phyloP scores from a whole-genome alignment of 1,140 invertebrate genomes.

The Ceratina japonica region DNA sequence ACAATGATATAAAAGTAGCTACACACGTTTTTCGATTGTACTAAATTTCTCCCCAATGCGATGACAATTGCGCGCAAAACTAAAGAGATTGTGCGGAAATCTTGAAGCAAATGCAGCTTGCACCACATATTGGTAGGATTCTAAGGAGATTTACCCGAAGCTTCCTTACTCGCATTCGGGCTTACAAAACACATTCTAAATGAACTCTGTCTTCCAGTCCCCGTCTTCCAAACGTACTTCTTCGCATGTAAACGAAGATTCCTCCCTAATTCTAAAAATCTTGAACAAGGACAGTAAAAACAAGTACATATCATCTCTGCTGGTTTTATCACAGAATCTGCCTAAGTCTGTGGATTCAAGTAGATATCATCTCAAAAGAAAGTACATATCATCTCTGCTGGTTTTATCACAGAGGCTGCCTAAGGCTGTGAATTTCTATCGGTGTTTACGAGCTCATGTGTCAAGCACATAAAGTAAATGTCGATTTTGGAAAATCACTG shows the following conservation, averaged over 20 bases:
- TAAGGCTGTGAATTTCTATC: conserved; percentile 35
- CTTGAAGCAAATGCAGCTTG: background rate
- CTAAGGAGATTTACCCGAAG: conserved; percentile 2
- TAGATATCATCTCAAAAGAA: background rate
- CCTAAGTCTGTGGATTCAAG: conserved; percentile 15
- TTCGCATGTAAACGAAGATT: too few relatives aligned
- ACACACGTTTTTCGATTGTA: background rate
- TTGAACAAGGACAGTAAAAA: too few relatives aligned
- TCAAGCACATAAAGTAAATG: conserved; percentile 17
- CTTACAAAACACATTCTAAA: background rate
- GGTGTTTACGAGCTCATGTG: too few relatives aligned
- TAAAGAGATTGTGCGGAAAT: background rate
- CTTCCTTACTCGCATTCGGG: background rate
- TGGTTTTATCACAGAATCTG: background rate
- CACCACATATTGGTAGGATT: too few relatives aligned
- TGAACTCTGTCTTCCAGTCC: background rate
- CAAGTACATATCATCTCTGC: background rate
- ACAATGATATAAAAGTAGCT: background rate
- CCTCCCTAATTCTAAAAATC: too few relatives aligned
- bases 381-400: background rate
- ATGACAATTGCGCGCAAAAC: too few relatives aligned
- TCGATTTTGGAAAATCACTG: conserved; percentile 25
- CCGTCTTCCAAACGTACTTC: background rate
- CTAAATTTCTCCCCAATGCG: background rate
- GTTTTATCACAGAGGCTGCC: background rate